Conservation (phyloP, 2,797 vertebrate genomes). For the Hyperoplus immaculatus region DNA sequence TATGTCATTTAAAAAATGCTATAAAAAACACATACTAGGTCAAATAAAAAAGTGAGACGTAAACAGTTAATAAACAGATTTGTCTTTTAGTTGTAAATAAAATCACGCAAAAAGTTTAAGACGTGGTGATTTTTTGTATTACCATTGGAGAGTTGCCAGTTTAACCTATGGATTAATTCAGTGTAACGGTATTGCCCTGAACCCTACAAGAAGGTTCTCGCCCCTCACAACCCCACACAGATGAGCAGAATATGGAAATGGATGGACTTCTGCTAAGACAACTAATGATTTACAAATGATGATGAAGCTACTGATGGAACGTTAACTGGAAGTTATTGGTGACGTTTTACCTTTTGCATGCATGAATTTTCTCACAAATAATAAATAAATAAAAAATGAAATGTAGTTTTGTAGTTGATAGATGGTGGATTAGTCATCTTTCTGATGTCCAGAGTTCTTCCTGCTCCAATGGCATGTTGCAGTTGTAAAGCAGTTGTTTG, state of each 20-base stretch:
- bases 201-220: not conserved
- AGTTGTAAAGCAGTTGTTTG: conserved; percentile 19
- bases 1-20: not conserved
- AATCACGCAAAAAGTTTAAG: not conserved
- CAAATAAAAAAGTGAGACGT: not conserved
- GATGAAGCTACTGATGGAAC: conserved; percentile 22
- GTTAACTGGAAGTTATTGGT: not conserved
- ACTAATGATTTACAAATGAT: not conserved
- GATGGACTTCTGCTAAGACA: not conserved
- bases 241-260: not conserved
- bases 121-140: not conserved
- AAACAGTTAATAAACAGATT: not conserved
- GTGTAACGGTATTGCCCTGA: not conserved
- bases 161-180: not conserved
- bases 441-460: conserved; percentile 44
- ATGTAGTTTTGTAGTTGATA: conserved; percentile 41
- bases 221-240: not conserved
- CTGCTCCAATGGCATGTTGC: conserved; percentile 28
- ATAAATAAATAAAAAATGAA: conserved; percentile 30
- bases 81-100: not conserved
- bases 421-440: conserved; percentile 57
- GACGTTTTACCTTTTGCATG: conserved; percentile 15
- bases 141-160: not conserved
- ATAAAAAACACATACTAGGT: not conserved
- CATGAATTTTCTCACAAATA: conserved; percentile 23